Conservation (phyloP, 2,888 invertebrate species). For the Netelia fuscicornis region DNA sequence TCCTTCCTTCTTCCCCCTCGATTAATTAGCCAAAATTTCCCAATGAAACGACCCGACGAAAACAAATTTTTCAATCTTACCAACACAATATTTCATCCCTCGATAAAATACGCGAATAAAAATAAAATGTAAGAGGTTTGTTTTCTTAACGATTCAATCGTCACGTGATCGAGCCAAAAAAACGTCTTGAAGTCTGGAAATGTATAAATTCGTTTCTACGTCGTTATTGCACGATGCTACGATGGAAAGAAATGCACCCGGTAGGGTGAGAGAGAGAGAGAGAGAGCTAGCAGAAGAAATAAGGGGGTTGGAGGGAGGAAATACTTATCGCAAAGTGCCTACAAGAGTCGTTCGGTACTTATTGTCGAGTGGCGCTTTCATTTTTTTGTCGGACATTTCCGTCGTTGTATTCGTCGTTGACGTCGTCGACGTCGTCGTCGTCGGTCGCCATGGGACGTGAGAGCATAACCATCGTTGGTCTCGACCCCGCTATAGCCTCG, state of each 20-base stretch:
- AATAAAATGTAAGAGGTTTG: neutral
- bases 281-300: neutral
- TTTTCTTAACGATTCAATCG: neutral
- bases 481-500: slow-evolving; percentile 29
- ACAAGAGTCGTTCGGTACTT: slow-evolving; percentile 68
- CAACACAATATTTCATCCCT: neutral
- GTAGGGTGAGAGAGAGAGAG: slow-evolving; percentile 10
- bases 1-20: no score
- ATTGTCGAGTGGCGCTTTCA: slow-evolving; percentile 67
- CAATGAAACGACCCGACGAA: no score
- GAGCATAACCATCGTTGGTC: slow-evolving; percentile 61
- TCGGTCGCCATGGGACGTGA: slow-evolving; percentile 65
- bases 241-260: slow-evolving; percentile 8
- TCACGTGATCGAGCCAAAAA: neutral
- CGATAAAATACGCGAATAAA: neutral
- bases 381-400: slow-evolving; percentile 67
- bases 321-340: slow-evolving; percentile 69
- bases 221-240: slow-evolving; percentile 31
- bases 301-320: slow-evolving; percentile 43
- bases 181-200: slow-evolving; percentile 9
- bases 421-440: slow-evolving; percentile 25
- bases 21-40: no score
- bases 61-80: neutral
- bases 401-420: slow-evolving; percentile 51
- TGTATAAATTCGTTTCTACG: slow-evolving; percentile 43